Base-by-base conservation (phyloP, 2,888 invertebrate genomes). In the Nezara viridula region DNA sequence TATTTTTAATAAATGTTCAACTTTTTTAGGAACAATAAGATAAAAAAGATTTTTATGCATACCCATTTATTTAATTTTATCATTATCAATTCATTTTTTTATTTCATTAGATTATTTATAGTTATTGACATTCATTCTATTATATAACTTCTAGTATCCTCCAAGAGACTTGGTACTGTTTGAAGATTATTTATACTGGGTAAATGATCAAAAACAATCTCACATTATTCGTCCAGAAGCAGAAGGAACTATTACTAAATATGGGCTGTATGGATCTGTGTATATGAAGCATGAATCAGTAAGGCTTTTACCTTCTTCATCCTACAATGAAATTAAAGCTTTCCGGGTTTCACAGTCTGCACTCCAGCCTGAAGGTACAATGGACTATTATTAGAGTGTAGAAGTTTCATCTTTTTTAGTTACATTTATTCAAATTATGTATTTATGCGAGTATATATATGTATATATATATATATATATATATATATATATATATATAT, bases 171-270 rank as follows among this genome's bases (percentile, higher is more conserved):
- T 92, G 52, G 90, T 90, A 55, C 77, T 91, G 81, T 96, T 96
- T 92, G 97, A 97, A 92, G 96, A 96, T 92, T 94, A 95, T 91
- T 93, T 98, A 0, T 98, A 96, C 92, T 97, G 96, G 94, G 92
- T 95, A 0, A 94, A 91, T 1, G 90, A 90, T 55, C 87, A 89
- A 40, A 44, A 50, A 21, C 66, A 86, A 32, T 40, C 89, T 6
- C 40, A 77, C 32, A 85, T 86, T n/a, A 81, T 81, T 14, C 60
- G 49, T 0, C 87, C 89, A 60, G 89, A 89, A n/a, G 60, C 85
- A 7, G 88, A 88, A 27, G 89, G 90, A 77, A 90, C 89, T 86
- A 86, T 90, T 66, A 89, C 89, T 87, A 89, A 90, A 89, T 96
- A 95, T 91, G 93, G 93, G n/a, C 92, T 95, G 55, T 95, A 93